Evolutionary conservation across 2,888 invertebrate species (phyloP), one percentile per base, ranked within the genome.

Genomic region (Panopea generosa): DNA sequence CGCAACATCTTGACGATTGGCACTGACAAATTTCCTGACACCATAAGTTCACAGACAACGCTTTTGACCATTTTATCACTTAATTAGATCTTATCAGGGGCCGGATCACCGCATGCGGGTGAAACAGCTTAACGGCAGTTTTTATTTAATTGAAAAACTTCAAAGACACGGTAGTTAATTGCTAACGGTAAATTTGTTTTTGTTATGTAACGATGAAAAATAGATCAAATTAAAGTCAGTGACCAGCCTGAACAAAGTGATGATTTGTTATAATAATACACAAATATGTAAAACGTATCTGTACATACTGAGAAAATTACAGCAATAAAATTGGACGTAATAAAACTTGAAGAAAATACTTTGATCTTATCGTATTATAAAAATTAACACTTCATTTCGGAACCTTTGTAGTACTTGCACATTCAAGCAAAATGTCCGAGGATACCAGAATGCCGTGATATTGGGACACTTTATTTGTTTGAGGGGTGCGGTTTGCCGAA

Each of bases 11-110:
- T 75, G 56, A 38, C 57, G 38, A 68, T 55, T 60, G 69, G 65
- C 63, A 68, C 65, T 61, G 55, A 79, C 75, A 76, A 75, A 79
- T 72, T 79, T 68, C 56, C 49, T 68, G 75, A 75, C 75, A 74
- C 67, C 65, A 18, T 56, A 40, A 45, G 20, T 45, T 45, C 20
- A 6, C 45, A 20, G 65, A 24, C n/a, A 49, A 24, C 61, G 40
- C 38, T 53, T 68, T n/a, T 20, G 33, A 9, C 62, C 16, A 38
- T 20, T 50, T 68, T 63, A 68, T 63, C 68, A 52, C 20, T 49
- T 14, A 50, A 53, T 74, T 65, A 59, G 24, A 62, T 67, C 66
- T 76, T 57, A 76, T 76, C 76, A 52, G 14, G 53, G 27, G 60
- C 29, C 26, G 33, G 47, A 70, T 61, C 66, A 29, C 60, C n/a